phyloP scores from a whole-genome alignment of 2,888 invertebrate genomes.

The Limnephilus lunatus region DNA sequence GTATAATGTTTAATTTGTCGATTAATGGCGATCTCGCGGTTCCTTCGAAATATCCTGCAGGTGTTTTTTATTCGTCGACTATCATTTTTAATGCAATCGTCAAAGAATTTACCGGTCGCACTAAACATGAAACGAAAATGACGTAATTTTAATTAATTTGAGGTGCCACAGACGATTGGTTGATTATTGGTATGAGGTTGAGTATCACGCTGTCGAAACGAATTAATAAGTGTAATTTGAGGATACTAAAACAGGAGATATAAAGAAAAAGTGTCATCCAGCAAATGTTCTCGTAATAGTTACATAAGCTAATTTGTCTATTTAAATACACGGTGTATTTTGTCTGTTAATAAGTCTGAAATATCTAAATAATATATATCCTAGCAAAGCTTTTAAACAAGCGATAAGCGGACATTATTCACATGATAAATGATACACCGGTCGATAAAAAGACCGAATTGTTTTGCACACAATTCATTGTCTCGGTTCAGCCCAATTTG shows the following conservation, averaged over 20 bases:
- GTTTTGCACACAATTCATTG: conserved; percentile 23
- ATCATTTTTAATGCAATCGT: background rate
- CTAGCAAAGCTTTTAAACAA: background rate
- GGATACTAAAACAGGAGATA: background rate
- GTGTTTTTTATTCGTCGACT: background rate
- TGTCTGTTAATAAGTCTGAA: background rate
- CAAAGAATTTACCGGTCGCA: background rate
- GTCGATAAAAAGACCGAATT: conserved; percentile 18
- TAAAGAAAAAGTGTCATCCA: background rate
- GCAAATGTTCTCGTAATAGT: too few relatives aligned
- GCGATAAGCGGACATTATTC: background rate
- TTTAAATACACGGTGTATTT: background rate
- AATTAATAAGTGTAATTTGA: background rate
- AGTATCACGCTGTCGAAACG: background rate
- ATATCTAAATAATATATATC: background rate
- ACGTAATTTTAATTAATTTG: background rate
- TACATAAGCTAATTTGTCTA: too few relatives aligned
- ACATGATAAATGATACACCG: background rate
- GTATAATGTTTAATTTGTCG: background rate
- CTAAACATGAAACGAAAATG: background rate
- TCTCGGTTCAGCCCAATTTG: conserved; percentile 22
- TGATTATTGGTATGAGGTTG: background rate
- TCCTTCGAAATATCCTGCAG: background rate
- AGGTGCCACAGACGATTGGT: background rate
- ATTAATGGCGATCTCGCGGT: background rate